These are phyloP conservation scores for Andrena flavipes DNA, from an alignment of 2,888 invertebrate species.

Conservation along the genomic window DNA sequence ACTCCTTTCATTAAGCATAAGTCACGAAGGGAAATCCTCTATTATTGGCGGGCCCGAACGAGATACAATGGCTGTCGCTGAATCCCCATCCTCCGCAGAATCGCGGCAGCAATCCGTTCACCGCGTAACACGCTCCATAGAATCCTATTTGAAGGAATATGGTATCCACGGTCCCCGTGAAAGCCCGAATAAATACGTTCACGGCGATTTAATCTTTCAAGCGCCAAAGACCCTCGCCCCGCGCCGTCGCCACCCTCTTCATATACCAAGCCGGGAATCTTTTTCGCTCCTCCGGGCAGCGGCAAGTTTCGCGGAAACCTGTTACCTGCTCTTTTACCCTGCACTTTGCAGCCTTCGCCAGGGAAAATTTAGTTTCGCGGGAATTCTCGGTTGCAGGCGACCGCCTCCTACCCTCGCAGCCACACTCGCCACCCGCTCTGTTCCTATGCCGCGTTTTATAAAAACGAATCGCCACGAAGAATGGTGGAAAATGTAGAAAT, in stretches of 20 bases:
- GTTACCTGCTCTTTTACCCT: conserved; percentile 77
- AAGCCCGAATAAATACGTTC: conserved; percentile 63
- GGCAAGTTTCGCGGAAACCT: conserved; percentile 70
- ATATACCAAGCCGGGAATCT: conserved; percentile 4
- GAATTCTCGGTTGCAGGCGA: conserved; percentile 63
- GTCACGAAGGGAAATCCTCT: not conserved
- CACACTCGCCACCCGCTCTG: conserved; percentile 46
- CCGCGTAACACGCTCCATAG: conserved; percentile 6
- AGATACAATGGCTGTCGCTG: no score
- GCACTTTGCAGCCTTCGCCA: conserved; percentile 73
- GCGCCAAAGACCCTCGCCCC: conserved; percentile 27
- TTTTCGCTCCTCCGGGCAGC: conserved; percentile 18
- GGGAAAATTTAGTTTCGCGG: conserved; percentile 75
- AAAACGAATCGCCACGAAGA: conserved; percentile 44
- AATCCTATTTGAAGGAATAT: conserved; percentile 38
- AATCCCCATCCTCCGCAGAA: conserved; percentile 10
- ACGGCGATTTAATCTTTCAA: conserved; percentile 58
- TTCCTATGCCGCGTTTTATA: conserved; percentile 52
- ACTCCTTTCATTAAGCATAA: no score
- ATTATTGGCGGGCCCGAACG: not conserved
- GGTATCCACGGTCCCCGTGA: conserved; percentile 39
- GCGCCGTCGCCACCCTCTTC: conserved; percentile 32
- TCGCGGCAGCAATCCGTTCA: conserved; percentile 4
- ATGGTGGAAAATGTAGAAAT: not conserved
- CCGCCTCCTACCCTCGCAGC: conserved; percentile 5